These are phyloP conservation scores for Tichodroma muraria DNA, from an alignment of 2,113 vertebrate species.

Conservation along the genomic window DNA sequence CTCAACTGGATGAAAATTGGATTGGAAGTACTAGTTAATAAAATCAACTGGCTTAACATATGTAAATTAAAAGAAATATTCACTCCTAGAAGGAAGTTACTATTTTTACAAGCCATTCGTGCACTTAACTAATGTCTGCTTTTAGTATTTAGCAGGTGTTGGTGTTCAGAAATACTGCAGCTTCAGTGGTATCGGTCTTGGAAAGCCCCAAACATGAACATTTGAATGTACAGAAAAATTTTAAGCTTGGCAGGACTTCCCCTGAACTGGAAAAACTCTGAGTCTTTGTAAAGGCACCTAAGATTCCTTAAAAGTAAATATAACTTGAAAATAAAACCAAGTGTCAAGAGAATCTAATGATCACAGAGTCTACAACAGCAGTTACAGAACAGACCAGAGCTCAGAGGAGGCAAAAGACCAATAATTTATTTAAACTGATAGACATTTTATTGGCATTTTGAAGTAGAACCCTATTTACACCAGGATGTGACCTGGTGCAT, in stretches of 20 bases:
- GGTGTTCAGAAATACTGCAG: neutral
- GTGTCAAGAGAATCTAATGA: neutral
- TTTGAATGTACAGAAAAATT: neutral
- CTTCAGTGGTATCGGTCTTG: neutral
- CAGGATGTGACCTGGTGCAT: neutral
- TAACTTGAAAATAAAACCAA: neutral
- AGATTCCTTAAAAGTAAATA: neutral
- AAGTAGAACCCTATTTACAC: neutral
- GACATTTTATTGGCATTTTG: neutral
- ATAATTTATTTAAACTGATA: neutral
- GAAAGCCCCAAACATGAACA: neutral
- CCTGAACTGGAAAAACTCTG: neutral
- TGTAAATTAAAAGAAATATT: neutral
- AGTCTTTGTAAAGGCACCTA: neutral
- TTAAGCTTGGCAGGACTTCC: neutral
- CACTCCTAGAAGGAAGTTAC: neutral
- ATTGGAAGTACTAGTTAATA: neutral
- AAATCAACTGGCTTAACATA: neutral
- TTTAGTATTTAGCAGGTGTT: neutral
- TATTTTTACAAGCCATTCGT: neutral
- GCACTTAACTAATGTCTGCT: neutral
- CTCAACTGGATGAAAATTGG: neutral
- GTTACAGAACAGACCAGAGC: neutral
- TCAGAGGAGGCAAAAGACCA: neutral
- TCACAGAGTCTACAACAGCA: neutral